Evolutionary conservation across 2,888 invertebrate species (phyloP).

Genomic region (Cephus spinipes): DNA sequence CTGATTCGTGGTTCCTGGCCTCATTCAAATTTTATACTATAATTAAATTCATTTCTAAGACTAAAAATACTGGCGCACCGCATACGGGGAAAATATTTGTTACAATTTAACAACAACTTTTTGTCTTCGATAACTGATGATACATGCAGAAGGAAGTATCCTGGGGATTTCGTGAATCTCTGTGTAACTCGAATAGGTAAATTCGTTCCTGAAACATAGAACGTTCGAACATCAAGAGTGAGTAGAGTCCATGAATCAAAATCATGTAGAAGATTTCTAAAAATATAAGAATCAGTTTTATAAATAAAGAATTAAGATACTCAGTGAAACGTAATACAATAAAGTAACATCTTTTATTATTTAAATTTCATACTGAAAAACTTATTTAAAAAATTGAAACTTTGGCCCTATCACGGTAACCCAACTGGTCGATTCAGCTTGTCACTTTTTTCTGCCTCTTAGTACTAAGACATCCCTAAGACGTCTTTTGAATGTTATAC

Average conservation of each 20-base stretch:
- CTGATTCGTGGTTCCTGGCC: conserved; percentile 32
- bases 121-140: neutral
- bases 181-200: neutral
- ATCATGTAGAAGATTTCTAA: neutral
- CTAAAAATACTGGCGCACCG: conserved; percentile 22
- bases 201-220: neutral
- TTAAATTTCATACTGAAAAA: neutral
- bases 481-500: neutral
- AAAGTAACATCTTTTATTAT: neutral
- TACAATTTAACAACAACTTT: neutral
- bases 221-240: neutral
- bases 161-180: neutral
- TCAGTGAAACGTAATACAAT: neutral
- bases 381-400: neutral
- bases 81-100: conserved; percentile 36
- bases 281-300: neutral
- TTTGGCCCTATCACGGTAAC: neutral
- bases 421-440: neutral
- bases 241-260: neutral
- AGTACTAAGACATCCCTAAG: neutral
- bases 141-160: neutral
- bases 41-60: conserved; percentile 6
- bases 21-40: conserved; percentile 26
- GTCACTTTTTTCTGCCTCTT: neutral
- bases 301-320: neutral